These are phyloP conservation scores for Tribolium madens DNA, from an alignment of 1,140 invertebrate genomes.

Conservation along the genomic window DNA sequence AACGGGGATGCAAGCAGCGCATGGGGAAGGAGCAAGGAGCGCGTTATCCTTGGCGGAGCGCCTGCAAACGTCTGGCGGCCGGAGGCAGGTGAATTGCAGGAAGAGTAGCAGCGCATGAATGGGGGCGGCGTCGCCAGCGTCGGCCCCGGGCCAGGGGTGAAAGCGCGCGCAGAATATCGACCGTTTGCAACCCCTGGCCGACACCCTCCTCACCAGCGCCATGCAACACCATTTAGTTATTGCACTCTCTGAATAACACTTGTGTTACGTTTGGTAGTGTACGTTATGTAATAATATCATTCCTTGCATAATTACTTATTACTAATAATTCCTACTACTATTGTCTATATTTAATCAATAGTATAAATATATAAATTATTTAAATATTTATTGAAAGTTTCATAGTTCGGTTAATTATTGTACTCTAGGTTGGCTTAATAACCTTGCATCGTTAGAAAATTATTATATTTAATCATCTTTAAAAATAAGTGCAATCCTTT, in stretches of 20 bases:
- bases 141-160: constrained; percentile 51
- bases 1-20: neutral
- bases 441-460: constrained; percentile 61
- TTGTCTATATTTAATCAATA: constrained; percentile 66
- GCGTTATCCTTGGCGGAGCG: constrained; percentile 31
- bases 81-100: constrained; percentile 48
- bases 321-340: constrained; percentile 66
- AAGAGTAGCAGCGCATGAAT: constrained; percentile 50
- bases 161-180: constrained; percentile 64
- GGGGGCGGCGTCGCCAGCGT: constrained; percentile 50
- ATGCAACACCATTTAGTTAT: constrained; percentile 67
- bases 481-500: constrained; percentile 63
- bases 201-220: constrained; percentile 64
- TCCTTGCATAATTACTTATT: constrained; percentile 67
- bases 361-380: constrained; percentile 64
- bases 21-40: constrained; percentile 19
- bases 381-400: constrained; percentile 63
- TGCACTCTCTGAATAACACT: constrained; percentile 68
- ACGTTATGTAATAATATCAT: constrained; percentile 68
- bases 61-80: constrained; percentile 35
- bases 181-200: constrained; percentile 63
- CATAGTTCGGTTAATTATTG: constrained; percentile 62
- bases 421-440: constrained; percentile 64
- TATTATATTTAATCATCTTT: constrained; percentile 61
- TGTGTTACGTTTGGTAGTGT: constrained; percentile 68